Evolutionary conservation across 2,113 vertebrate species (phyloP).

Genomic region (Panthera tigris): DNA sequence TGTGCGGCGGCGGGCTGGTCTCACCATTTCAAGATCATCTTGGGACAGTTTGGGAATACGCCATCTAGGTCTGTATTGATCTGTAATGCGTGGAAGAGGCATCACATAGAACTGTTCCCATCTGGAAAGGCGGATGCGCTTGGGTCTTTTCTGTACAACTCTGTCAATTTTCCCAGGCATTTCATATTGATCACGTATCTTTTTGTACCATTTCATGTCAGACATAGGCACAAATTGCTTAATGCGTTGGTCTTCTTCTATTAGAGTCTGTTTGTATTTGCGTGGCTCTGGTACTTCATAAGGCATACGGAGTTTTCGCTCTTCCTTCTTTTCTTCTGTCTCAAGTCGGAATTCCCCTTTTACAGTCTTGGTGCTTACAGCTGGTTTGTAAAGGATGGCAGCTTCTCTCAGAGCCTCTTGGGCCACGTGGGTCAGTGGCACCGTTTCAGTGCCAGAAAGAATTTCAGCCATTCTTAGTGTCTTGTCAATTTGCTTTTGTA

Average conservation of each 20-base stretch:
- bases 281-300: conserved; percentile 94
- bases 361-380: conserved; percentile 92
- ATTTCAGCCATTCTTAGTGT: conserved; percentile 96
- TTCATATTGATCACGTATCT: conserved; percentile 96
- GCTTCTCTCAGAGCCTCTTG: conserved; percentile 95
- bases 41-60: conserved; percentile 92
- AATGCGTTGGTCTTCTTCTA: conserved; percentile 94
- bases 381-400: conserved; percentile 95
- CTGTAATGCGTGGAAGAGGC: conserved; percentile 95
- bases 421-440: conserved; percentile 91
- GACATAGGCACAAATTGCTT: conserved; percentile 96
- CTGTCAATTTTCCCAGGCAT: conserved; percentile 97
- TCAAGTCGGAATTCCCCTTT: conserved; percentile 93
- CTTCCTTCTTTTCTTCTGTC: conserved; percentile 93
- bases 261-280: conserved; percentile 82
- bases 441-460: conserved; percentile 89
- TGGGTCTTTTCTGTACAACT: conserved; percentile 93
- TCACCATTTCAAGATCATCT: conserved; percentile 97
- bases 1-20: conserved; percentile 92
- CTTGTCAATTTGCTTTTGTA: conserved; percentile 92
- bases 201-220: conserved; percentile 99
- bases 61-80: conserved; percentile 97
- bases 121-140: conserved; percentile 96
- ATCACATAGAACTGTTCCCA: conserved; percentile 99
- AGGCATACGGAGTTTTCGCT: conserved; percentile 95